Percentiles rank a stretch among this genome's conserved stretches.
Conservation (phyloP, 2,113 vertebrate genomes). For the Pterocles gutturalis region DNA sequence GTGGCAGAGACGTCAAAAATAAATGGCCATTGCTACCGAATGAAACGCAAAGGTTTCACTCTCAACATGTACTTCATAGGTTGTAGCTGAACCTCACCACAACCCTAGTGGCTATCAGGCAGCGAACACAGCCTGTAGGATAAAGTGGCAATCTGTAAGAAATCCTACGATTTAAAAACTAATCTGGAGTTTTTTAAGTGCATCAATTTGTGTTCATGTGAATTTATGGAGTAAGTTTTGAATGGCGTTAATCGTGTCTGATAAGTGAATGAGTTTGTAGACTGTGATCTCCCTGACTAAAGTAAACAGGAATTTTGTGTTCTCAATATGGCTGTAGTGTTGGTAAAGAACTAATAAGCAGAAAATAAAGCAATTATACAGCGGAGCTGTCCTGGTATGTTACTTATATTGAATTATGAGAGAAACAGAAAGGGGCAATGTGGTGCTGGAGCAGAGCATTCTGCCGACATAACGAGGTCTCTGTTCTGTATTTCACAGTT, state of each 20-base stretch:
- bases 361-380: slow-evolving; percentile 84
- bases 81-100: slow-evolving; percentile 51
- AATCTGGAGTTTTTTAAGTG: slow-evolving; percentile 57
- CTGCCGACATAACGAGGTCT: background rate
- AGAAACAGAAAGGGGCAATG: slow-evolving; percentile 56
- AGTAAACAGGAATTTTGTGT: slow-evolving; percentile 80
- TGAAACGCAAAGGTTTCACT: slow-evolving; percentile 55
- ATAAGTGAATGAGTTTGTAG: slow-evolving; percentile 81
- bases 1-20: slow-evolving; percentile 37
- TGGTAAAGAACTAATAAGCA: slow-evolving; percentile 82
- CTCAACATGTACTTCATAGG: slow-evolving; percentile 40
- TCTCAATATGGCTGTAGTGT: slow-evolving; percentile 82
- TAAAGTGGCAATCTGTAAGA: slow-evolving; percentile 45
- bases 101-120: slow-evolving; percentile 28
- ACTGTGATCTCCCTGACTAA: slow-evolving; percentile 78
- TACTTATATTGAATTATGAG: slow-evolving; percentile 45
- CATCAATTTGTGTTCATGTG: slow-evolving; percentile 76
- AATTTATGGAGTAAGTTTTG: slow-evolving; percentile 77
- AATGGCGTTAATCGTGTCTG: slow-evolving; percentile 78
- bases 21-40: slow-evolving; percentile 38
- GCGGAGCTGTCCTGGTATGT: slow-evolving; percentile 79
- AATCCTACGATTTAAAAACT: background rate
- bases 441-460: background rate
- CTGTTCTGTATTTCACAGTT: background rate
- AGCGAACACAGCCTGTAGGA: slow-evolving; percentile 18